Conservation (phyloP, 2,113 vertebrate species). For the Rhea pennata region DNA sequence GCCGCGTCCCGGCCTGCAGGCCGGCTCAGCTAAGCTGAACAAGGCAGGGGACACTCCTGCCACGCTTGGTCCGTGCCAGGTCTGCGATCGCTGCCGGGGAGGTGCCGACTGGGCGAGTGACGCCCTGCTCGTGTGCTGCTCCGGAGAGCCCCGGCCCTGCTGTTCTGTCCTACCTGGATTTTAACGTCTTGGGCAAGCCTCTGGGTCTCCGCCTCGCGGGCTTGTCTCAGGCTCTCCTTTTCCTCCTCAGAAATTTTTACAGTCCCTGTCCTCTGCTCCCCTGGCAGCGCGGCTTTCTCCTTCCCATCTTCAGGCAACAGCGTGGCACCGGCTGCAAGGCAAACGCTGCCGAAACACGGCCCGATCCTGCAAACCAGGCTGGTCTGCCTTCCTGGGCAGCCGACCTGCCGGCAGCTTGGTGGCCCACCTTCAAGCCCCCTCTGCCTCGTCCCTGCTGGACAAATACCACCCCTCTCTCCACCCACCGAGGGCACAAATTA, state of each 20-base stretch:
- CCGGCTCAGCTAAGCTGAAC: background rate
- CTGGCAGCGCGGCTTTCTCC: background rate
- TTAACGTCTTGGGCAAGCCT: background rate
- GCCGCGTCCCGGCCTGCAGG: background rate
- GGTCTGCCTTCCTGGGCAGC: background rate
- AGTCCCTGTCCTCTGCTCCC: background rate
- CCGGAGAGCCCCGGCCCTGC: background rate
- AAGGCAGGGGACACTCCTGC: background rate
- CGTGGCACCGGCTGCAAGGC: background rate
- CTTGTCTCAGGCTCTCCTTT: slow-evolving; percentile 1
- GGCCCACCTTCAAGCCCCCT: background rate
- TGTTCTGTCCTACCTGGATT: background rate
- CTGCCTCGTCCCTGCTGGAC: background rate
- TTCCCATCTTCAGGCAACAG: background rate
- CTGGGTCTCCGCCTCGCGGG: background rate
- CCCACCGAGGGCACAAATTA: background rate
- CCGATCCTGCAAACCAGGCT: background rate
- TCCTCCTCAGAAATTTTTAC: slow-evolving; percentile 38
- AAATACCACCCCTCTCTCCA: background rate
- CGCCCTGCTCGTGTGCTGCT: background rate
- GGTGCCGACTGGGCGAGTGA: accelerated
- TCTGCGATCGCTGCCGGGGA: background rate
- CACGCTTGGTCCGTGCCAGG: background rate
- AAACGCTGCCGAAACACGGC: accelerated
- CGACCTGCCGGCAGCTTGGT: accelerated